Base-by-base conservation (phyloP, 2,797 vertebrate genomes). In the Cygnus olor region DNA sequence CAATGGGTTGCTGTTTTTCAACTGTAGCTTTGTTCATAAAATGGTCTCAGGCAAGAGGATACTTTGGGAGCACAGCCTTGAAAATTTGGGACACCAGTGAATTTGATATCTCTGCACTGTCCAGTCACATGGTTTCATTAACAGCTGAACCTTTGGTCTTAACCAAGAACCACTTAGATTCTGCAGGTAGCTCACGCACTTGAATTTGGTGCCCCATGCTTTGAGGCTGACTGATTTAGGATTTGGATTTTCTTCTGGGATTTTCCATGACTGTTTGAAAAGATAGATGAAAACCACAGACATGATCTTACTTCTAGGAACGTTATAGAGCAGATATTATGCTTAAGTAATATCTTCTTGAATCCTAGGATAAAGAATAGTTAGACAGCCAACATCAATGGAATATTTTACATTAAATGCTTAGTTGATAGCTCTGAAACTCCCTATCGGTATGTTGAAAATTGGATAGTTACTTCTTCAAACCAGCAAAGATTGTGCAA, bases 1-100 rank as follows among this genome's bases (percentile, higher is more conserved):
- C 63, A 94, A 93, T 61, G 71, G 47, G 25, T 88, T 84, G 77
- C 83, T 91, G 49, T 53, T 94, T 88, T 84, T 79, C 83, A 78
- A 1, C 63, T n/a, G 32, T 11, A 34, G 15, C 6, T 73, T 90
- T 88, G 40, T 80, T 88, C 7, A 53, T 49, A 73, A 93, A 86
- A 86, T 45, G 32, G 6, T 66, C 60, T 81, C 63, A 82, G 36
- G 47, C 38, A 89, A 81, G 45, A 86, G 44, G 70, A 80, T n/a
- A 18, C 40, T 86, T 88, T 71, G 6, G 25, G 47, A 11, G 9
- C 76, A 14, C 68, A 71, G 58, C 10, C 74, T 85, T 84, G 24
- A 80, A 92, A 86, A 85, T 81, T 5, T 70, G 44, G 40, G 44
- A 79, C 10, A 32, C 20, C 40, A 30, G 25, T 74, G 40, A 79